Percentiles rank a stretch among this genome's conserved stretches.
phyloP scores from a whole-genome alignment of 2,797 vertebrate species.

The Hozukius guyotensis region DNA sequence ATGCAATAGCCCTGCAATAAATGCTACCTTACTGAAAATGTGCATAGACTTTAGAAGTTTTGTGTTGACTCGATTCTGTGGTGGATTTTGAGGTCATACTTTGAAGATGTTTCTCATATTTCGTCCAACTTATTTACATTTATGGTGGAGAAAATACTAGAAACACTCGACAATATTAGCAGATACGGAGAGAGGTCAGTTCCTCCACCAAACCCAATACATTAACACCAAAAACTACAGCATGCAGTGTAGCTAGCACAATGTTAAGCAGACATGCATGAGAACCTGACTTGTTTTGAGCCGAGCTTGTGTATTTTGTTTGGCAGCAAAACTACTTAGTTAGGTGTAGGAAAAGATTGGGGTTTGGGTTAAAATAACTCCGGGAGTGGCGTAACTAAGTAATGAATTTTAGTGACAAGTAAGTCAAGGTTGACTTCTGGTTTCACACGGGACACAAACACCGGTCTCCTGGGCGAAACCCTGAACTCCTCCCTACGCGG shows the following conservation, averaged over 20 bases:
- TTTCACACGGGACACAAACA: too few relatives aligned
- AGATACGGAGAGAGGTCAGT: not conserved
- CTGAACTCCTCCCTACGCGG: too few relatives aligned
- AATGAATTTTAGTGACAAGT: too few relatives aligned
- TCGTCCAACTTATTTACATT: not conserved
- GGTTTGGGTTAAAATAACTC: too few relatives aligned
- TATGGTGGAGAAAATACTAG: not conserved
- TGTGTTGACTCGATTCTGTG: not conserved
- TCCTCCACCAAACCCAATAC: not conserved
- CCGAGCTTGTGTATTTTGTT: not conserved
- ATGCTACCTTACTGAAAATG: not conserved
- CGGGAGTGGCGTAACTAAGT: too few relatives aligned
- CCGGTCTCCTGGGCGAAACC: too few relatives aligned
- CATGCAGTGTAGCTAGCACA: not conserved
- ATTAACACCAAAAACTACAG: not conserved
- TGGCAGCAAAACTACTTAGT: too few relatives aligned
- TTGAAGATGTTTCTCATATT: not conserved
- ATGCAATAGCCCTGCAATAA: conserved; percentile 7
- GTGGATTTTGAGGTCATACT: not conserved
- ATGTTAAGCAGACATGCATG: not conserved
- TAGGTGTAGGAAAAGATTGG: too few relatives aligned
- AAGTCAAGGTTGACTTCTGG: too few relatives aligned
- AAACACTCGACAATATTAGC: not conserved
- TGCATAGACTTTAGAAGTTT: not conserved
- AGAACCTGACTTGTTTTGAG: not conserved